Evolutionary conservation across 2,113 vertebrate species (phyloP).

Genomic region (Microtus pennsylvanicus): DNA sequence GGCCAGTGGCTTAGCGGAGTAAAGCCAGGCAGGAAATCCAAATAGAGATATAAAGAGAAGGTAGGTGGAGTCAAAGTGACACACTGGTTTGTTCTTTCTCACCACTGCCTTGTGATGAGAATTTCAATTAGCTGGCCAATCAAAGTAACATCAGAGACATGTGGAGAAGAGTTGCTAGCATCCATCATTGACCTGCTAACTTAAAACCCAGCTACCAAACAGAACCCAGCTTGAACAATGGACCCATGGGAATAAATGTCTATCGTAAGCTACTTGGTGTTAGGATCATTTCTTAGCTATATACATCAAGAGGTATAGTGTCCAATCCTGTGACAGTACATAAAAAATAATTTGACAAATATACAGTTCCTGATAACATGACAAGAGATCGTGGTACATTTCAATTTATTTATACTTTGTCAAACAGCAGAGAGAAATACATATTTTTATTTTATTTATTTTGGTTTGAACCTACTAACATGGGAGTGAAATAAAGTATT

Average conservation of each 20-base stretch:
- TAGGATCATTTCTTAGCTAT: background rate
- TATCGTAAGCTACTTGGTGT: background rate
- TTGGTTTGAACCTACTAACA: background rate
- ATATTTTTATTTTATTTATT: conserved; percentile 14
- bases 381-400: background rate
- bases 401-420: background rate
- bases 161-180: background rate
- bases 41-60: too few species aligned
- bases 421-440: background rate
- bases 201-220: background rate
- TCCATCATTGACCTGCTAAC: background rate
- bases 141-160: background rate
- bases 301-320: background rate
- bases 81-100: background rate
- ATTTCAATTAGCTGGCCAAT: background rate
- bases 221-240: background rate
- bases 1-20: too few species aligned
- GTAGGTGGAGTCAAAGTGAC: too few species aligned
- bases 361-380: background rate
- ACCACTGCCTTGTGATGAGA: background rate
- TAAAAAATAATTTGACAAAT: background rate
- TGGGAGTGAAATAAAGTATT: conserved; percentile 21
- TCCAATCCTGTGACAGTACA: background rate
- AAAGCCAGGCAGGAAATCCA: too few species aligned
- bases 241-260: background rate